Evolutionary conservation across 2,888 invertebrate species (phyloP).

Genomic region (Miltochrista miniata): DNA sequence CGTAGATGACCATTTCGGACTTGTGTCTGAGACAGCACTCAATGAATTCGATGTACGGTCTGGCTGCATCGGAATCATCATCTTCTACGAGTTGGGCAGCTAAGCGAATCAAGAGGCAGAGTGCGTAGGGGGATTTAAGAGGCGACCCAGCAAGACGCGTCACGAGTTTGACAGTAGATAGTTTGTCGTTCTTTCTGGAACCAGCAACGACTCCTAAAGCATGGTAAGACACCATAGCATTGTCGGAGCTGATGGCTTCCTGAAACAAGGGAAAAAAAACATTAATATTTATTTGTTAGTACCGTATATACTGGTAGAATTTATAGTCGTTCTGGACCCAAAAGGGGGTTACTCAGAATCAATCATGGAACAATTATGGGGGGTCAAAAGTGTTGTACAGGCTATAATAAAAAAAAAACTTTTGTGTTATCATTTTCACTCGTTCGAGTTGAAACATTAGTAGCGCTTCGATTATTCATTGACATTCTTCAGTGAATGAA

Average conservation of each 20-base stretch:
- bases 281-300: too few species aligned
- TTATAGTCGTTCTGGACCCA: too few species aligned
- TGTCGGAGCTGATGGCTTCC: slow-evolving; percentile 80
- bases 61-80: slow-evolving; percentile 88
- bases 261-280: slow-evolving; percentile 36
- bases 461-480: too few species aligned
- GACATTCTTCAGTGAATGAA: too few species aligned
- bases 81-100: slow-evolving; percentile 97
- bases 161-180: slow-evolving; percentile 98
- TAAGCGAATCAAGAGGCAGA: slow-evolving; percentile 97
- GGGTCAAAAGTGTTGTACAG: too few species aligned
- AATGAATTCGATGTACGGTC: slow-evolving; percentile 94
- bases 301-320: too few species aligned
- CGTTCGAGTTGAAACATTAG: too few species aligned
- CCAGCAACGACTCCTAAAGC: slow-evolving; percentile 98
- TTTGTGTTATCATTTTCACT: too few species aligned
- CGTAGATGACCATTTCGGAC: slow-evolving; percentile 99
- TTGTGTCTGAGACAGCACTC: slow-evolving; percentile 98
- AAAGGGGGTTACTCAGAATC: too few species aligned
- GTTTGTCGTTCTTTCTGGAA: slow-evolving; percentile 95
- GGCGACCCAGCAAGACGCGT: slow-evolving; percentile 92
- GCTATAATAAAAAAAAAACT: too few species aligned
- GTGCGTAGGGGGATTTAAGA: slow-evolving; percentile 97
- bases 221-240: slow-evolving; percentile 98
- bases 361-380: too few species aligned